phyloP scores from a whole-genome alignment of 2,888 invertebrate genomes.

The Julus scanicus region DNA sequence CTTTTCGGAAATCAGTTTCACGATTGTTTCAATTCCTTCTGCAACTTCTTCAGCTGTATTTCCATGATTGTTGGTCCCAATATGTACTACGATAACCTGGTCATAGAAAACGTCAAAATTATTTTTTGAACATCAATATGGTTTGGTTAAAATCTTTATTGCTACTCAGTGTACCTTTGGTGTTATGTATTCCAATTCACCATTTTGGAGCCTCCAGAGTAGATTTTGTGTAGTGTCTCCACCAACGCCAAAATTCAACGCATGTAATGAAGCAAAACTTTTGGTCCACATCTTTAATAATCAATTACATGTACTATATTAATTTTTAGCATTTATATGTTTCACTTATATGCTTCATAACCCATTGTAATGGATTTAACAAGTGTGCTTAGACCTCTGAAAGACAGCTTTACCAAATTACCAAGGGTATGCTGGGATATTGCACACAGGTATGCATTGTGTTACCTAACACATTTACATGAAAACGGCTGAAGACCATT shows the following conservation, averaged over 20 bases:
- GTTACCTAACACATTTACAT: too few species aligned
- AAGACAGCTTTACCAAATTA: too few species aligned
- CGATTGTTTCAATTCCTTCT: constrained; percentile 83
- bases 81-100: constrained; percentile 85
- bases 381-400: too few species aligned
- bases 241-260: constrained; percentile 90
- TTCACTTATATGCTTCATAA: not conserved
- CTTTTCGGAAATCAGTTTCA: constrained; percentile 78
- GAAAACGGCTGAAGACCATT: too few species aligned
- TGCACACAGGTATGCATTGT: too few species aligned
- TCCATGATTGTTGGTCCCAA: constrained; percentile 88
- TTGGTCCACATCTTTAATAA: constrained; percentile 79
- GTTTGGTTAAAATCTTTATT: not conserved
- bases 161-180: constrained; percentile 76
- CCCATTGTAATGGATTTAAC: too few species aligned
- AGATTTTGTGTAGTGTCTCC: constrained; percentile 89
- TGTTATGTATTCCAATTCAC: constrained; percentile 87
- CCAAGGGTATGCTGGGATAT: too few species aligned
- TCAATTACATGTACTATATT: not conserved
- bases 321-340: not conserved
- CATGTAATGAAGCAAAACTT: constrained; percentile 90
- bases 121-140: not conserved
- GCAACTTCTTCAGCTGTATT: constrained; percentile 83
- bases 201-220: constrained; percentile 89
- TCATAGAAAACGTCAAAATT: constrained; percentile 60